phyloP scores from a whole-genome alignment of 2,888 invertebrate species.

The Lomographa bimaculata region DNA sequence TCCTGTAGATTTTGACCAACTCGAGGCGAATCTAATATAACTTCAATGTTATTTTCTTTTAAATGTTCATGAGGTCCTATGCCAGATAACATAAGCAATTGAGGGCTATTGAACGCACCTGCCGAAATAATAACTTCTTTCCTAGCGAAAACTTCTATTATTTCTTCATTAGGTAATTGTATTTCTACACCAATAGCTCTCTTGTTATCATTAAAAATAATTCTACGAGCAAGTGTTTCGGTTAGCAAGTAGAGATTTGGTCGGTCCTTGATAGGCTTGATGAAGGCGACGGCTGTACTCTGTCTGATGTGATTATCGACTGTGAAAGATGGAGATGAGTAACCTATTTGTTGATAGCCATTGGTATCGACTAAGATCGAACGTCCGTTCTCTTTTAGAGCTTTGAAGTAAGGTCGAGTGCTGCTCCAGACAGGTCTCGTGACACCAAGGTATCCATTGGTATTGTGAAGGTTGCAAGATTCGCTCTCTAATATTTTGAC shows the following conservation, averaged over 20 bases:
- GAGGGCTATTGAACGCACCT: conserved; percentile 48
- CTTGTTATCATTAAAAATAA: conserved; percentile 45
- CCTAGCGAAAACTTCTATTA: conserved; percentile 35
- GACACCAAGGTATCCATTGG: conserved; percentile 38
- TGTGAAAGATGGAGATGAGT: conserved; percentile 31
- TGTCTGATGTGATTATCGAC: conserved; percentile 36
- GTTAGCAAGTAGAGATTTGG: conserved; percentile 45
- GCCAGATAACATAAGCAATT: conserved; percentile 52
- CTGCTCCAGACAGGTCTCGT: conserved; percentile 42
- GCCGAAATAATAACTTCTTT: conserved; percentile 52
- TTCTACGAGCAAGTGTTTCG: conserved; percentile 41
- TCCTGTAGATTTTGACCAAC: conserved; percentile 51
- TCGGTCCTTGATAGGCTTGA: conserved; percentile 36
- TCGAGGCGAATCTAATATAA: conserved; percentile 41
- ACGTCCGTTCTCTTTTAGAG: conserved; percentile 60
- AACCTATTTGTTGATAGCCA: conserved; percentile 51
- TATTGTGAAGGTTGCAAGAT: conserved; percentile 46
- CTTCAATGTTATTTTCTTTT: conserved; percentile 35
- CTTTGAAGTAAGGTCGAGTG: conserved; percentile 41
- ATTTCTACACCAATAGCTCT: conserved; percentile 44
- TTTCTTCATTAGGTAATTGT: conserved; percentile 23
- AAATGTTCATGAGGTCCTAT: conserved; percentile 50
- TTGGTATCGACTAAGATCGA: conserved; percentile 44
- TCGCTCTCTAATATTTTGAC: conserved; percentile 35
- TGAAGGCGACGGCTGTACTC: conserved; percentile 42